Percentiles rank a stretch among this genome's conserved stretches.
These are phyloP conservation scores for Boleophthalmus pectinirostris DNA, from an alignment of 2,113 vertebrate genomes.

Conservation along the genomic window DNA sequence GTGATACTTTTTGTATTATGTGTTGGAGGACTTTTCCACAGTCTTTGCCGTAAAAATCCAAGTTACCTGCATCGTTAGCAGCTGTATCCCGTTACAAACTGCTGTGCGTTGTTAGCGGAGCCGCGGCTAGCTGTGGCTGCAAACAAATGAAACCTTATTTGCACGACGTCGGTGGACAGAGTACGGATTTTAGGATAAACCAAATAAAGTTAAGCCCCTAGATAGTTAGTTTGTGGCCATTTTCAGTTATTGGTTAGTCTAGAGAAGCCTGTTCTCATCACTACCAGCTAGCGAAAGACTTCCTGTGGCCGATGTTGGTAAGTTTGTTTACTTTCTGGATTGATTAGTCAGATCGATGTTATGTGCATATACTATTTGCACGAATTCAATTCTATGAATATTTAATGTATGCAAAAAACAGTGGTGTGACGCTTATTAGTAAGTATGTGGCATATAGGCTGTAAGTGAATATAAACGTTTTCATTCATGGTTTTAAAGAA, in stretches of 20 bases:
- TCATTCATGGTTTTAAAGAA: background rate
- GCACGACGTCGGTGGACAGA: background rate
- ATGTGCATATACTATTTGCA: background rate
- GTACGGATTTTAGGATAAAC: slow-evolving; percentile 5
- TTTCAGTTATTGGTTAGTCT: background rate
- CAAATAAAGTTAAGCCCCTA: background rate
- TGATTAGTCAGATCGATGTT: background rate
- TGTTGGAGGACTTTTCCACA: background rate
- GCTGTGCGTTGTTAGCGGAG: slow-evolving; percentile 28
- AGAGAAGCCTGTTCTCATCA: background rate
- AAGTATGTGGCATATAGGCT: background rate
- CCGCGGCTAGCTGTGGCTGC: slow-evolving; percentile 30
- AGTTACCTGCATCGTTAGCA: slow-evolving; percentile 8
- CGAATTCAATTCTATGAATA: background rate
- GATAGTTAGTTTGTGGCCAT: background rate
- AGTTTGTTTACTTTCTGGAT: slow-evolving; percentile 48
- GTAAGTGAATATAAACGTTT: background rate
- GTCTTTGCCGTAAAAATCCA: background rate
- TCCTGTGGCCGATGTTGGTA: slow-evolving; percentile 26
- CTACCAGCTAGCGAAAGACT: background rate
- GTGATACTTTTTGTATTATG: background rate
- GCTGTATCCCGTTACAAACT: background rate
- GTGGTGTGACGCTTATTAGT: background rate
- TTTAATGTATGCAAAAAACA: background rate
- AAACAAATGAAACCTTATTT: slow-evolving; percentile 19